Percentiles rank a stretch among this genome's conserved stretches.
Evolutionary conservation across 2,113 vertebrate genomes (phyloP).

Genomic region (Stegostoma tigrinum): DNA sequence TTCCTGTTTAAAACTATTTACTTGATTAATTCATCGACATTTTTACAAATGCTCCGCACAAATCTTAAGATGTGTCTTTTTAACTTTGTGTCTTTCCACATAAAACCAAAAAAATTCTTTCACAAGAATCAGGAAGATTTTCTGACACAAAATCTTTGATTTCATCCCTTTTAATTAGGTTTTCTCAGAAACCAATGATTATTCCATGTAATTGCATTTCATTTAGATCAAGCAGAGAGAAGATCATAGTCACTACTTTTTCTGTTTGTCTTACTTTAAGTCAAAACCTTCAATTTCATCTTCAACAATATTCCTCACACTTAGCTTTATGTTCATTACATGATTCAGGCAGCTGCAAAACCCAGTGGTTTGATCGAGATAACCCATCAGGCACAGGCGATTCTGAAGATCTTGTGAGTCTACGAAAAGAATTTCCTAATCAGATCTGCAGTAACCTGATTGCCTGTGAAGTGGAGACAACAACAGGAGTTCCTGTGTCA

Average conservation of each 20-base stretch:
- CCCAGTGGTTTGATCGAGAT: constrained; percentile 48
- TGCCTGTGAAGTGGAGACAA: constrained; percentile 47
- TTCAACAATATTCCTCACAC: neutral
- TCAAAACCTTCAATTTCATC: neutral
- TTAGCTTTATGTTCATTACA: neutral
- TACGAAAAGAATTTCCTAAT: constrained; percentile 41
- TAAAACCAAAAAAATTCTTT: no score
- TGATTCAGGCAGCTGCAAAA: constrained; percentile 42
- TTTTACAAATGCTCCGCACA: no score
- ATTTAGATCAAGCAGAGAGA: no score
- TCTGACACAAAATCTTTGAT: no score
- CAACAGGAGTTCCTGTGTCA: constrained; percentile 41
- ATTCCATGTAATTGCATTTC: no score
- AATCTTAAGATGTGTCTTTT: no score
- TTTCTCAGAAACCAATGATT: neutral
- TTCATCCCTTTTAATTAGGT: no score
- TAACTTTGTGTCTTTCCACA: no score
- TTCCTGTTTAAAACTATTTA: no score
- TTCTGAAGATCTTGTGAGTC: constrained; percentile 44
- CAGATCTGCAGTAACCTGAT: constrained; percentile 44
- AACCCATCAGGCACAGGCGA: constrained; percentile 42
- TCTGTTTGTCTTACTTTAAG: neutral
- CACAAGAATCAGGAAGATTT: no score
- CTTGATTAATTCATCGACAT: no score
- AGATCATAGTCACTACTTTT: neutral